phyloP scores from a whole-genome alignment of 1,140 invertebrate genomes.

The Ceratina japonica region DNA sequence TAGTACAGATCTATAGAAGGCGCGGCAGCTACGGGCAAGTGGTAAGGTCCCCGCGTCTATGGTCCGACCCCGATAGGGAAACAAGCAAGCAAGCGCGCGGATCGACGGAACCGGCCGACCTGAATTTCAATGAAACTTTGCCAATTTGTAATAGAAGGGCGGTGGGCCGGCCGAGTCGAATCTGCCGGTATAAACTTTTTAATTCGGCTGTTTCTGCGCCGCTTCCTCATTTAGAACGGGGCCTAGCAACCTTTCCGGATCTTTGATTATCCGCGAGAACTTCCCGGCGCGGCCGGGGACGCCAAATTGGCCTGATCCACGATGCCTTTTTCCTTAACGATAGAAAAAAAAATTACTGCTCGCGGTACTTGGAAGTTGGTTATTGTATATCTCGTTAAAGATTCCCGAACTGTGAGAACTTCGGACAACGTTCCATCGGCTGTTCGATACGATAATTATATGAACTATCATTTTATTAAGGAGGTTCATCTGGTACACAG shows the following conservation, averaged over 20 bases:
- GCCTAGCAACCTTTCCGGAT: not conserved
- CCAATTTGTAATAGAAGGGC: slow-evolving; percentile 26
- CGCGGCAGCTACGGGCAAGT: not conserved
- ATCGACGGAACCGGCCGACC: slow-evolving; percentile 28
- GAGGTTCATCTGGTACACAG: too few species aligned
- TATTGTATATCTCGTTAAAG: not conserved
- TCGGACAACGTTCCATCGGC: not conserved
- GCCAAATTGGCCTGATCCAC: not conserved
- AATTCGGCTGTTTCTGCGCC: slow-evolving; percentile 2
- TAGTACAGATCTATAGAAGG: slow-evolving; percentile 8
- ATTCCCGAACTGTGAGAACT: not conserved
- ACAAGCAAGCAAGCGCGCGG: slow-evolving; percentile 4
- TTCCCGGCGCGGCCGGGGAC: not conserved
- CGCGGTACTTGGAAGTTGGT: not conserved
- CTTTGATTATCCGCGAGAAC: slow-evolving; percentile 11
- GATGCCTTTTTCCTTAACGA: not conserved
- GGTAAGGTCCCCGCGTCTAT: slow-evolving; percentile 6
- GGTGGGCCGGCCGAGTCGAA: too few species aligned
- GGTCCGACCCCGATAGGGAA: slow-evolving; percentile 17
- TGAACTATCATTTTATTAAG: too few species aligned
- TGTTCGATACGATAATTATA: too few species aligned
- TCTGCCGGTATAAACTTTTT: slow-evolving; percentile 23
- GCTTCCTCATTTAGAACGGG: not conserved
- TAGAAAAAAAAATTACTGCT: not conserved
- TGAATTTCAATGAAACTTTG: slow-evolving; percentile 44